Conservation (phyloP, 2,797 vertebrate species). For the Scomberomorus guttatus region DNA sequence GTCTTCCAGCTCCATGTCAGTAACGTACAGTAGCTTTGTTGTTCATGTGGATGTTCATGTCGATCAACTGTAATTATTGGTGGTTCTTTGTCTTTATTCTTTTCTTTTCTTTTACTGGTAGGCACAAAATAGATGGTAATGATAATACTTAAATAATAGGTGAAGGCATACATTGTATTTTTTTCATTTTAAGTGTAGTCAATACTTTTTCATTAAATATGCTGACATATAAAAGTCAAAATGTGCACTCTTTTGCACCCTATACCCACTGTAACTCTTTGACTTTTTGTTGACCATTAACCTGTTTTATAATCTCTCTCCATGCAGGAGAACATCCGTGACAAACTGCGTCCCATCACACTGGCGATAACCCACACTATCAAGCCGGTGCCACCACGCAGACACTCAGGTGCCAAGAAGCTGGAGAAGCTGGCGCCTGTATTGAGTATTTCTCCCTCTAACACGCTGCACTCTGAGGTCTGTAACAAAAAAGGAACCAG, state of each 20-base stretch:
- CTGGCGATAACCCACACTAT: conserved; percentile 90
- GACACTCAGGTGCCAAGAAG: conserved; percentile 77
- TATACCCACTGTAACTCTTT: background rate
- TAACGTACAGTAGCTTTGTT: conserved; percentile 4
- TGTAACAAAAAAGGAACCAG: conserved; percentile 35
- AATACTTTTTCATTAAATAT: background rate
- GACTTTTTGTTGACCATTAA: background rate
- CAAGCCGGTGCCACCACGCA: conserved; percentile 78
- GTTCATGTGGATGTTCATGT: background rate
- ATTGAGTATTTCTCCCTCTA: conserved; percentile 87
- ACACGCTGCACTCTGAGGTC: conserved; percentile 89
- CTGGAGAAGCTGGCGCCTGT: conserved; percentile 87
- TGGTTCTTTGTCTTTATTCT: background rate
- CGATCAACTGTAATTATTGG: background rate
- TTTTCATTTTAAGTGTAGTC: background rate
- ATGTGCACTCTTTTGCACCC: background rate
- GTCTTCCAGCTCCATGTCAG: conserved; percentile 91
- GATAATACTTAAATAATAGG: background rate
- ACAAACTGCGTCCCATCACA: conserved; percentile 93
- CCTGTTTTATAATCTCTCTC: conserved; percentile 6
- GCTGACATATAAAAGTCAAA: background rate
- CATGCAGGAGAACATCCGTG: conserved; percentile 87
- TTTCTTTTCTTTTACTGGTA: background rate
- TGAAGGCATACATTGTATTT: background rate
- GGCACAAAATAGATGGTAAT: background rate